Conservation (phyloP, 2,888 invertebrate genomes). For the Spilosoma lubricipeda region DNA sequence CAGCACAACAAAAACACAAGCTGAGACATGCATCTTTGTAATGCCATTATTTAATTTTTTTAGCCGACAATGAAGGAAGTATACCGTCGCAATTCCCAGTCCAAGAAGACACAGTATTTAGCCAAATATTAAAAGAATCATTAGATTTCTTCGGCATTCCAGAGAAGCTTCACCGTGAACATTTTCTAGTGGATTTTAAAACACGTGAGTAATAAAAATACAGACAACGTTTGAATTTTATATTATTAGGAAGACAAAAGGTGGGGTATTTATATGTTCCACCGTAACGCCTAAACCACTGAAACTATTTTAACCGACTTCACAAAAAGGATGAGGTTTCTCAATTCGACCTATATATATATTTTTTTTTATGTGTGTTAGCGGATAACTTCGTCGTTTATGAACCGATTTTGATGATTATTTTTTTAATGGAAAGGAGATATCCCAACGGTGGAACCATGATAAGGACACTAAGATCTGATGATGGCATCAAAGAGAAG, state of each 20-base stretch:
- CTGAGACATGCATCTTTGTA: neutral
- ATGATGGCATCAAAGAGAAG: too few relatives aligned
- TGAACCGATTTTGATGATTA: too few relatives aligned
- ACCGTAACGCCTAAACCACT: neutral
- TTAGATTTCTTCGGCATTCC: constrained; percentile 99
- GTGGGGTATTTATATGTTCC: too few relatives aligned
- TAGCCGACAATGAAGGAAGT: constrained; percentile 94
- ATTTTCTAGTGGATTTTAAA: constrained; percentile 99
- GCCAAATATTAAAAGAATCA: constrained; percentile 97
- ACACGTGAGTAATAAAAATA: constrained; percentile 91
- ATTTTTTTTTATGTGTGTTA: too few relatives aligned
- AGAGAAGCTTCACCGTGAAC: constrained; percentile 94
- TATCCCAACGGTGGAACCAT: too few relatives aligned
- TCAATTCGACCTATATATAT: too few relatives aligned
- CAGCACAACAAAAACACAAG: neutral
- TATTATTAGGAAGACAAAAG: too few relatives aligned
- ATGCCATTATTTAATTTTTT: constrained; percentile 28
- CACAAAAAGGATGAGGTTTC: too few relatives aligned
- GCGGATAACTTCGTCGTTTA: too few relatives aligned
- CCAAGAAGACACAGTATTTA: constrained; percentile 98
- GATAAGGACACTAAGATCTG: too few relatives aligned
- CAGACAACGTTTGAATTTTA: neutral
- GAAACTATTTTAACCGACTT: too few relatives aligned
- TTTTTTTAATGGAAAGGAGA: too few relatives aligned
- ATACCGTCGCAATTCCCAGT: constrained; percentile 99